Percentiles rank a stretch among this genome's conserved stretches.
Conservation (phyloP, 2,797 vertebrate genomes). For the Pempheris klunzingeri region DNA sequence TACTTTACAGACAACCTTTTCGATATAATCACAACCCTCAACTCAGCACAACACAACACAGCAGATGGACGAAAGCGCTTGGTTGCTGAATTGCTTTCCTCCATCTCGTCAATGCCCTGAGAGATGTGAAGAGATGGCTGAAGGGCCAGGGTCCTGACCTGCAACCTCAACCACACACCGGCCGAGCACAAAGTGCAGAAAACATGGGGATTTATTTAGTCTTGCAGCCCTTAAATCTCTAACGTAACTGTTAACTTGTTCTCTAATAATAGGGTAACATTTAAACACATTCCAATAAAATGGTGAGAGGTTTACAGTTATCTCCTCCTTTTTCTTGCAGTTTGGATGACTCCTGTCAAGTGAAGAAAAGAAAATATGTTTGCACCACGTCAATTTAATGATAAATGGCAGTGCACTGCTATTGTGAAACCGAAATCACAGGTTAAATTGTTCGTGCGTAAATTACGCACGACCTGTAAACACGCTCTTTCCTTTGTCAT, state of each 20-base stretch:
- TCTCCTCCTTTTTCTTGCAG: not conserved
- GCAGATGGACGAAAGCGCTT: conserved; percentile 75
- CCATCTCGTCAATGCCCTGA: conserved; percentile 82
- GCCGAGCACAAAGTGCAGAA: conserved; percentile 62
- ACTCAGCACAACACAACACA: conserved; percentile 45
- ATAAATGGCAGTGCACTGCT: not conserved
- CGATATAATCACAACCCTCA: conserved; percentile 39
- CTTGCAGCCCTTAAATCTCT: conserved; percentile 10
- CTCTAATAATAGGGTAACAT: not conserved
- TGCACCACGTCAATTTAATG: not conserved
- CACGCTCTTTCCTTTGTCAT: not conserved
- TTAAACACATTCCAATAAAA: not conserved
- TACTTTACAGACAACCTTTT: conserved; percentile 46
- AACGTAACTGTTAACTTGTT: conserved; percentile 23
- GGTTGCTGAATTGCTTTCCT: conserved; percentile 78
- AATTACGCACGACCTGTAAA: conserved; percentile 53
- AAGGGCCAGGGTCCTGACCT: conserved; percentile 84
- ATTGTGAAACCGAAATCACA: not conserved
- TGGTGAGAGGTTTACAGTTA: not conserved
- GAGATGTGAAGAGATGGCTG: conserved; percentile 80
- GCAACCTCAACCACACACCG: conserved; percentile 72
- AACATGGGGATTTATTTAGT: conserved; percentile 41
- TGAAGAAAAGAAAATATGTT: no score
- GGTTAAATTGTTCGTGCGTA: conserved; percentile 21
- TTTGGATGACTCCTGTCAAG: not conserved